Evolutionary conservation across 1,140 invertebrate species (phyloP), one percentile per base, ranked within the genome.

Genomic region (Drosophila tani): DNA sequence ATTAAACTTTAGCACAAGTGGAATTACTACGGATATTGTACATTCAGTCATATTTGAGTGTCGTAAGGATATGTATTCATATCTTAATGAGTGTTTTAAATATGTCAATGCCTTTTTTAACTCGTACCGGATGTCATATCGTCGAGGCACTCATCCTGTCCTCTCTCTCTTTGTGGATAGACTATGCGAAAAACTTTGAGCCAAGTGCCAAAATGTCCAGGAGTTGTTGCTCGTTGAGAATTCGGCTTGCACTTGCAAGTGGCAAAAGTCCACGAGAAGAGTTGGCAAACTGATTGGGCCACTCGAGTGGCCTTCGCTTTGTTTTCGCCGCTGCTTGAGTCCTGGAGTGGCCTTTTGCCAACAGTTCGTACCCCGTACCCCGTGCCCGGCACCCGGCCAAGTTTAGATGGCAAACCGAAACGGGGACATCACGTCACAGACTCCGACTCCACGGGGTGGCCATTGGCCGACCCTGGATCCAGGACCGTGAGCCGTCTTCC

Each of bases 141-240:
- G 32, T 38, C 51, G 51, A 55, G 32, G 32, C 32, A 8, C 17
- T 21, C 2, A 21, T 8, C 32, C 14, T 21, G 29, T 24, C 21
- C 0, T 12, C 7, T 53, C 7, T 53, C 40, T 59, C 12, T 38
- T 14, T 14, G 4, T 19, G 14, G 14, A 56, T 19, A 32, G 40
- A 57, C 32, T 35, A 27, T 65, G 27, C 53, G 32, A 47, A 80
- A 80, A 68, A 59, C 81, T 82, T 75, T 59, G 56, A 29, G 27
- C 45, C 45, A 73, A 78, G 82, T 86, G 75, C 86, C 75, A 63
- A 75, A 87, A 82, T 79, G 79, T 82, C 74, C 73, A 63, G 58
- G 27, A 60, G 45, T 77, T 81, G 81, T 71, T 71, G 60, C 41
- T 62, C 38, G 53, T 64, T 68, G 53, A 81, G 78, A 82, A 87